phyloP scores from a whole-genome alignment of 2,113 vertebrate species.

The Melanocharis versteri region DNA sequence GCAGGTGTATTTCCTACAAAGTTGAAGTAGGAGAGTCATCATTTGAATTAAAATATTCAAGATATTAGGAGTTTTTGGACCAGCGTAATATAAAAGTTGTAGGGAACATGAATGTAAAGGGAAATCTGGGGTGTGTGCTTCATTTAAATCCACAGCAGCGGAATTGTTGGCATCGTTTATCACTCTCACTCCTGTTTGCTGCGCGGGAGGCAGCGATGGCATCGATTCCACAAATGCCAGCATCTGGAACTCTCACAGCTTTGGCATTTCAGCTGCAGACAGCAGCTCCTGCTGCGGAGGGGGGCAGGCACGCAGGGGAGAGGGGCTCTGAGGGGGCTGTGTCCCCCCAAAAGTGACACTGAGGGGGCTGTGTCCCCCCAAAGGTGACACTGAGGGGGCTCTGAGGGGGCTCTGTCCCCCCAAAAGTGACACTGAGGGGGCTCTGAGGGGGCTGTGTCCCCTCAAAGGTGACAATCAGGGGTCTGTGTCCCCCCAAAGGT shows the following conservation, averaged over 20 bases:
- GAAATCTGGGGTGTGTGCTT: background rate
- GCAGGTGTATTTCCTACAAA: background rate
- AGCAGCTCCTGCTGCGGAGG: background rate
- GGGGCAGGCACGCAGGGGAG: background rate
- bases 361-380: background rate
- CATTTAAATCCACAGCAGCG: background rate
- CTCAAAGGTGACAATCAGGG: accelerated
- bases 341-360: background rate
- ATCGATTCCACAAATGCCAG: background rate
- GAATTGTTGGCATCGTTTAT: background rate
- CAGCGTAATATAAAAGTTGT: background rate
- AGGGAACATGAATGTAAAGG: background rate
- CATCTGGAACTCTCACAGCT: background rate
- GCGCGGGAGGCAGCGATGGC: background rate
- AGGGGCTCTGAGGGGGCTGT: background rate
- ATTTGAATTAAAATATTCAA: background rate
- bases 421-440: background rate
- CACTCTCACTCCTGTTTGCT: background rate
- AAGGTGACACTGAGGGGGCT: background rate
- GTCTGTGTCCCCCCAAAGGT: background rate
- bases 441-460: background rate
- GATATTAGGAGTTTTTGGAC: background rate
- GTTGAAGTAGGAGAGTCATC: background rate
- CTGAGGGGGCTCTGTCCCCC: background rate
- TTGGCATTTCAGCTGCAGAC: background rate